A percentile compares a stretch with the other conserved stretches of the same genome.
Evolutionary conservation across 2,113 vertebrate species (phyloP).

Genomic region (Nesoenas mayeri): DNA sequence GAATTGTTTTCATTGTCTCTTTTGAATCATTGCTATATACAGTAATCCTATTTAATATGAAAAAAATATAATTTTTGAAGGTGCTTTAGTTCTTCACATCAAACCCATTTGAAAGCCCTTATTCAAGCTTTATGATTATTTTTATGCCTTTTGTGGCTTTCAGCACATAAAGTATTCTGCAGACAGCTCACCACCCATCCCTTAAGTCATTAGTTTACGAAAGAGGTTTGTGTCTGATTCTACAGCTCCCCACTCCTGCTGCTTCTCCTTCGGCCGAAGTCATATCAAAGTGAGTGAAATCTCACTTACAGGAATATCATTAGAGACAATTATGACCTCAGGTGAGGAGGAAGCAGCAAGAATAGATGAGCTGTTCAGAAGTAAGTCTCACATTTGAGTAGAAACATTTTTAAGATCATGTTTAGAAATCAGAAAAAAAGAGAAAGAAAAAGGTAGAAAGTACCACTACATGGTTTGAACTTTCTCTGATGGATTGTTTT

Average conservation of each 20-base stretch:
- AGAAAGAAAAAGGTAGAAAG: background rate
- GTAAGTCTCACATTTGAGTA: background rate
- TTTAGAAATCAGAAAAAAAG: background rate
- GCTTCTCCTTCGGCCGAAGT: background rate
- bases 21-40: background rate
- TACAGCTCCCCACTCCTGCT: background rate
- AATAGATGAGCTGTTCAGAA: background rate
- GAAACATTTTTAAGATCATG: background rate
- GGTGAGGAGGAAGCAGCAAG: background rate
- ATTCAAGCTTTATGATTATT: background rate
- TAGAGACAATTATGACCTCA: background rate
- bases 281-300: background rate
- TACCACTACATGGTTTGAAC: background rate
- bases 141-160: background rate
- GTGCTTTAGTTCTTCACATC: fast-evolving
- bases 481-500: background rate
- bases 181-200: background rate
- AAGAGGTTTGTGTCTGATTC: background rate
- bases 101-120: background rate
- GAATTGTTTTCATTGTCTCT: background rate
- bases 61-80: background rate
- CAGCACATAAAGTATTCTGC: fast-evolving
- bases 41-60: background rate
- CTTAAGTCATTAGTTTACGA: background rate
- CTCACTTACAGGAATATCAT: background rate